A percentile compares a stretch with the other conserved stretches of the same genome.
phyloP scores from a whole-genome alignment of 2,888 invertebrate species.

The Hypomecis punctinalis region DNA sequence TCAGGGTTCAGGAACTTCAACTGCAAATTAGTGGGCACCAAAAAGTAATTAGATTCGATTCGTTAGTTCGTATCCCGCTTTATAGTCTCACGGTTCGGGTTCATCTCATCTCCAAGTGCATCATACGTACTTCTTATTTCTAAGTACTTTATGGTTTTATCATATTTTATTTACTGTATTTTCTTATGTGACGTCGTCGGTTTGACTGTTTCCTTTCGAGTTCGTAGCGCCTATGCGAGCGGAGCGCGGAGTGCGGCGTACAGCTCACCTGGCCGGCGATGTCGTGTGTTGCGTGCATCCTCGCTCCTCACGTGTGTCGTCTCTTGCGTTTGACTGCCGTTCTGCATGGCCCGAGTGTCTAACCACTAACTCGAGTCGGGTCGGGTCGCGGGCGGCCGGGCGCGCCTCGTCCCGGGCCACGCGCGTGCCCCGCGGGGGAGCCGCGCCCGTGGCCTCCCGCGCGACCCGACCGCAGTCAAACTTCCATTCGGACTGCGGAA shows the following conservation, averaged over 20 bases:
- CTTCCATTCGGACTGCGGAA: constrained; percentile 37
- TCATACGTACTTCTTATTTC: constrained; percentile 15
- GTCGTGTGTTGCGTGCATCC: constrained; percentile 76
- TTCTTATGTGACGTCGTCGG: constrained; percentile 47
- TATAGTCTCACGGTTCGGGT: constrained; percentile 8
- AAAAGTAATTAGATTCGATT: constrained; percentile 3
- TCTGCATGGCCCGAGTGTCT: constrained; percentile 58
- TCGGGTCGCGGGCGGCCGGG: constrained; percentile 50
- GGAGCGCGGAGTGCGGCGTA: constrained; percentile 44
- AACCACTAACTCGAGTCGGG: constrained; percentile 30
- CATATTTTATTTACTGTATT: constrained; percentile 33
- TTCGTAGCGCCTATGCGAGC: constrained; percentile 61
- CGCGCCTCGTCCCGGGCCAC: constrained; percentile 62
- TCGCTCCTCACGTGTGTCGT: constrained; percentile 60
- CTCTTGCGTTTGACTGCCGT: constrained; percentile 70
- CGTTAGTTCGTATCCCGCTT: constrained; percentile 4
- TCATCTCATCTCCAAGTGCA: constrained; percentile 13
- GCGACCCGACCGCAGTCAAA: constrained; percentile 61
- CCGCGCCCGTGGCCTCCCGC: constrained; percentile 48
- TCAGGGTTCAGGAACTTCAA: not conserved
- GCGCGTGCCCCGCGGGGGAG: constrained; percentile 60
- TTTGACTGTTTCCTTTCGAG: constrained; percentile 69
- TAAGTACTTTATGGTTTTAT: constrained; percentile 16
- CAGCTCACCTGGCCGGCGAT: constrained; percentile 83
- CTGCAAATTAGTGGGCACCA: not conserved